Percentiles rank a stretch among this genome's conserved stretches.
Evolutionary conservation across 2,888 invertebrate genomes (phyloP).

Genomic region (Trichopria drosophilae): DNA sequence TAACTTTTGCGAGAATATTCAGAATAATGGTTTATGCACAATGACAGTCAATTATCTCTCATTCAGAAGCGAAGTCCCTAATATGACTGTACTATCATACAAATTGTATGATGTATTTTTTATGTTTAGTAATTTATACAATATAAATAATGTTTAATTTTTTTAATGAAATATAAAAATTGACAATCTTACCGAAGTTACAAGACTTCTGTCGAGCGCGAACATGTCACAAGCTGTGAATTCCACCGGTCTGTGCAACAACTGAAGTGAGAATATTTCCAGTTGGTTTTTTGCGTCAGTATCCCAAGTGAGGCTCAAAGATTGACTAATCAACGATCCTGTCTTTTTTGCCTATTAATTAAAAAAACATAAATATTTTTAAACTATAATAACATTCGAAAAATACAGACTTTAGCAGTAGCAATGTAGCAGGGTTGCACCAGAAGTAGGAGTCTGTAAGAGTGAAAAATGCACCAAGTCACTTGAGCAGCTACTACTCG

Average conservation of each 20-base stretch:
- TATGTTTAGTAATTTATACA: not conserved
- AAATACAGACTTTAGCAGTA: conserved; percentile 58
- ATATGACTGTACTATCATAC: too few species aligned
- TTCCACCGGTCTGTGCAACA: conserved; percentile 62
- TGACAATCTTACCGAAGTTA: conserved; percentile 63
- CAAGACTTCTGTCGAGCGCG: conserved; percentile 62
- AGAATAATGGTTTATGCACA: too few species aligned
- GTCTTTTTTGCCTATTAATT: conserved; percentile 58
- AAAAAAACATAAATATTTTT: not conserved
- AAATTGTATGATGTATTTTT: too few species aligned
- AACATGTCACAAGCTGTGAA: conserved; percentile 66
- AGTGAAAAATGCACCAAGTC: conserved; percentile 64
- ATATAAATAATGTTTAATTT: not conserved
- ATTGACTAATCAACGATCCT: conserved; percentile 60
- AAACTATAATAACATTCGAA: not conserved
- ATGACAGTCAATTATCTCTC: too few species aligned
- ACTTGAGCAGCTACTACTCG: conserved; percentile 63
- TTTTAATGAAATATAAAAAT: not conserved
- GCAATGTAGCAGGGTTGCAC: conserved; percentile 66
- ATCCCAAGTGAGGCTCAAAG: conserved; percentile 50
- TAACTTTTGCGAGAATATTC: too few species aligned
- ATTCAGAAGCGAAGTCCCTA: too few species aligned
- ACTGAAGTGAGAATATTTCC: conserved; percentile 65
- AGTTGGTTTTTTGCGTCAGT: conserved; percentile 59
- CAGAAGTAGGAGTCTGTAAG: conserved; percentile 62